These are phyloP conservation scores for Apostichopus californicus DNA, from an alignment of 35 echinoderm and acorn worm species.

Conservation along the genomic window DNA sequence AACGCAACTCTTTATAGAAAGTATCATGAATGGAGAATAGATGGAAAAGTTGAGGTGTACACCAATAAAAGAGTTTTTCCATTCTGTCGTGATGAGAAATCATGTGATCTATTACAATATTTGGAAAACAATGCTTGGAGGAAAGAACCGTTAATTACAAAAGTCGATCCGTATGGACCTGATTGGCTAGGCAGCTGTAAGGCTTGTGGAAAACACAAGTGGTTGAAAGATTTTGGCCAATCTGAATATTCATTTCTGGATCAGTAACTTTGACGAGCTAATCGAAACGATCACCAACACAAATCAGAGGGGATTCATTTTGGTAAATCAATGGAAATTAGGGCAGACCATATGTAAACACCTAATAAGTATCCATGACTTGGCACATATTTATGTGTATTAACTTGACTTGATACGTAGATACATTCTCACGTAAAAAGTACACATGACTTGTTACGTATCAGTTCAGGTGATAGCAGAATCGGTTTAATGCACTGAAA, in stretches of 20 bases:
- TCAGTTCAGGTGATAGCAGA: no score
- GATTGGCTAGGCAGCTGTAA: background rate
- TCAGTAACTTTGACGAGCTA: no score
- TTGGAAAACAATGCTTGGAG: background rate
- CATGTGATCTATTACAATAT: background rate
- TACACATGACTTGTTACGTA: no score
- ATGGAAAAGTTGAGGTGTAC: background rate
- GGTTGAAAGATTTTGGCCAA: background rate
- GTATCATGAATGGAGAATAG: conserved; percentile 55
- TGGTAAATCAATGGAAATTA: no score
- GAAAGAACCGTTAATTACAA: background rate
- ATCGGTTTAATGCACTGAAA: no score
- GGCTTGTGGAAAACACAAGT: conserved; percentile 11
- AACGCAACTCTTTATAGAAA: conserved; percentile 43
- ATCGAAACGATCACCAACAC: no score
- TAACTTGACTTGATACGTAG: no score
- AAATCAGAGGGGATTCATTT: no score
- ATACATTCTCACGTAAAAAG: no score
- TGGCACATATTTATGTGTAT: no score
- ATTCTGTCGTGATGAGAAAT: background rate
- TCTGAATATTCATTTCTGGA: background rate
- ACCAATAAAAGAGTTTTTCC: background rate
- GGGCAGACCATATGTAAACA: no score
- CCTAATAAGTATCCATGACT: no score
- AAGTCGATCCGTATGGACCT: background rate